Base-by-base conservation (phyloP, 1,140 invertebrate species). In the Amyelois transitella region DNA sequence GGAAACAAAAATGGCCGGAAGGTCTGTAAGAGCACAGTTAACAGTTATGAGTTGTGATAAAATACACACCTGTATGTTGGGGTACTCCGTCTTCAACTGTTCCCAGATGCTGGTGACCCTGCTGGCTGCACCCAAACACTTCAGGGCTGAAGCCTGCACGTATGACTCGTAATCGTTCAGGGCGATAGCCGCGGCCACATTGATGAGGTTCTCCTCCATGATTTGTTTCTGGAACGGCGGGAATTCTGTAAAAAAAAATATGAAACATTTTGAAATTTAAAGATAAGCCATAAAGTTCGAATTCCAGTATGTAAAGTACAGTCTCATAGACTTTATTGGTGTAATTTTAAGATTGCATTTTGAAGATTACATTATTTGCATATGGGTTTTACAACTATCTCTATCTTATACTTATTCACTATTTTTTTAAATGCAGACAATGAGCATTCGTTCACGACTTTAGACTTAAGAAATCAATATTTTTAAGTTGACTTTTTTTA, bases 221-320 rank as follows among this genome's bases (percentile, higher is more conserved):
- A 96, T 75, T 63, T 94, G 91, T 28, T 91, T 90, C 84, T 94
- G 94, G 73, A 94, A 94, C 19, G 93, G 91, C n/a, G 93, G 93
- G 77, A 93, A 95, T 84, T 94, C 94, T 94, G 70, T 14, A 88
- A 76, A 66, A 14, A 25, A 43, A 54, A 60, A 43, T 12, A 17
- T 20, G 50, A 24, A 44, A 18, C 12, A 10, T 19, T 19, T 18
- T 19, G 18, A 19, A 18, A 4, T 8, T 4, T 28, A 6, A 1
- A 28, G 7, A 2, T 10, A 18, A 45, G 17, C 10, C 7, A 6
- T 19, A 45, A 45, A 45, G 2, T 43, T 2, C n/a, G 32, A 43
- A 10, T 18, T 18, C 56, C 12, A 25, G 54, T 12, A 43, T 48
- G 25, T n/a, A n/a, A n/a, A n/a, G n/a, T n/a, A n/a, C n/a, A n/a